Base-by-base conservation (phyloP, 1,140 invertebrate genomes). In the Hyles euphorbiae region DNA sequence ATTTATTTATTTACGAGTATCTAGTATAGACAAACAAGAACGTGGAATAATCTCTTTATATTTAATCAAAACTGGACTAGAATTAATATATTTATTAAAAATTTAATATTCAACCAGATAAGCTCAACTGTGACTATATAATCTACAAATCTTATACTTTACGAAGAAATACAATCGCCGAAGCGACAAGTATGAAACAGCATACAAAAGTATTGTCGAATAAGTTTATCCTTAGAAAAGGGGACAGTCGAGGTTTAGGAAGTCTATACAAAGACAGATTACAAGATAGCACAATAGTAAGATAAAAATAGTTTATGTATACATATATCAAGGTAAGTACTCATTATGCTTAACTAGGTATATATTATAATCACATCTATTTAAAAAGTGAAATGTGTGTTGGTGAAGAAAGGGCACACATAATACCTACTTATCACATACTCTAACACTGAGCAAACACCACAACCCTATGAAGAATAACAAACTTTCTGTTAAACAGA, bases 151-250 rank as follows among this genome's bases (percentile, higher is more conserved):
- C 3, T 50, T 32, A 22, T 22, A 22, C 22, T 22, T 22, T 22
- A 22, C 22, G 22, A 22, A 22, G 22, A 22, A 22, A 22, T 22
- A 22, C 22, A 22, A 22, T 22, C 22, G 22, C 22, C 22, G 22
- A 58, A 65, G 60, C 61, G 53, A 60, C 47, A 51, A 61, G 43
- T 67, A 63, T 52, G 71, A 70, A 80, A 70, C 54, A 64, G 58
- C 58, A 69, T 75, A 76, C 59, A 78, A 74, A 78, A 78, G 70
- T 83, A 83, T 83, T 81, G 76, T 81, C 79, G 72, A 75, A 75
- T 50, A 51, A 22, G 22, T 76, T 74, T 68, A 69, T 67, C 70
- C 66, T 64, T 75, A 75, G 64, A 72, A 64, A 44, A 80, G 67
- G 68, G 55, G 70, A 60, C 68, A 77, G 68, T 73, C 67, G 68